Evolutionary conservation across 2,888 invertebrate species (phyloP), one percentile per base, ranked within the genome.

Genomic region (Seira musarum): DNA sequence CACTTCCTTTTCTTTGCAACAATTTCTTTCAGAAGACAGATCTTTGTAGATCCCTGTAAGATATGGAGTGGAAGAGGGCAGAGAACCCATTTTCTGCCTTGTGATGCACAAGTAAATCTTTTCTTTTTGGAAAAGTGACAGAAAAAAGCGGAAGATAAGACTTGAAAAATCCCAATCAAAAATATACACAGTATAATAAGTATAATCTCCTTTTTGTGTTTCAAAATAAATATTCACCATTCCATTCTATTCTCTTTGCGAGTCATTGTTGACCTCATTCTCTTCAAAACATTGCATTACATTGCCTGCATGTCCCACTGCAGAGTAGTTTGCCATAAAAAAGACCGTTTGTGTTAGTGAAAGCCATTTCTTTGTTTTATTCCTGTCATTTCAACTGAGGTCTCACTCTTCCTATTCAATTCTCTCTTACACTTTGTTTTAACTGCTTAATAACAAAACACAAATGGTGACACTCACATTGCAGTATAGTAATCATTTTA

Each of bases 21-120:
- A 49, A 49, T 21, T 60, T 21, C 21, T 21, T 60, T 49, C 21
- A 21, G 60, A 21, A 21, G 60, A 60, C 60, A 60, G 22, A 22
- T 60, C 60, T 60, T 13, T 21, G 2, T 60, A 60, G 60, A 60
- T 60, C 60, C 13, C 15, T 60, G 15, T 49, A 60, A 21, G 60
- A 60, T 60, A 21, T 60, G 60, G n/a, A 60, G 22, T 22, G 60
- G 19, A 99, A 64, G 78, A 78, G 78, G 78, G 78, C 78, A 78
- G 70, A 78, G 78, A 78, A 78, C 78, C 67, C 70, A 71, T 71
- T 71, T 69, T 67, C 19, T 67, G 21, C 46, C 21, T 35, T n/a
- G 17, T 22, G 40, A 53, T 64, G 67, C 63, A 70, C 64, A 76
- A 69, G 61, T 49, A 77, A 46, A 61, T 78, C 66, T 78, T 60